Percentiles rank a stretch among this genome's conserved stretches.
phyloP scores from a whole-genome alignment of 1,140 invertebrate species.

The Andrena cerasifolii region DNA sequence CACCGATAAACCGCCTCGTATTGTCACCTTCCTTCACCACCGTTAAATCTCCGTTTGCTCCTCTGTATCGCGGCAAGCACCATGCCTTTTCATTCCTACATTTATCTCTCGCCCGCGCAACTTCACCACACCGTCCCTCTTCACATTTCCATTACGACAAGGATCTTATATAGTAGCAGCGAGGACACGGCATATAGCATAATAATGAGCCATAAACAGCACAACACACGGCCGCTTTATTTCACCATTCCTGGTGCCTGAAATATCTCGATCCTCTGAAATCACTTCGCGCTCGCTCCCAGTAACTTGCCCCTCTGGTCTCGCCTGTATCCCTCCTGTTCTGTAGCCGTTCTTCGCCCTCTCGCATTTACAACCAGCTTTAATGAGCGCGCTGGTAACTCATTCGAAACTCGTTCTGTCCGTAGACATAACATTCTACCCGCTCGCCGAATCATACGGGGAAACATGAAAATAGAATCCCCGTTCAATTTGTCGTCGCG shows the following conservation, averaged over 20 bases:
- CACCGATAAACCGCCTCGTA: background rate
- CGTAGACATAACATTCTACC: too few relatives aligned
- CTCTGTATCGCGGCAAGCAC: constrained; percentile 19
- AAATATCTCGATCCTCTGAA: constrained; percentile 65
- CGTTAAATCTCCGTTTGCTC: constrained; percentile 20
- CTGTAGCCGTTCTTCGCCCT: background rate
- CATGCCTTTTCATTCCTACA: constrained; percentile 34
- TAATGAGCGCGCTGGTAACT: constrained; percentile 57
- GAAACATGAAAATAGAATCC: constrained; percentile 47
- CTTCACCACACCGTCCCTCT: constrained; percentile 31
- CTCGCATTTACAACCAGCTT: constrained; percentile 31
- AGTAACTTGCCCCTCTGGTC: constrained; percentile 38
- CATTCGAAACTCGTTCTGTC: constrained; percentile 56
- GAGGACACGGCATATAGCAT: constrained; percentile 62
- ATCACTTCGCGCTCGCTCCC: constrained; percentile 61
- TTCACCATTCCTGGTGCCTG: constrained; percentile 57
- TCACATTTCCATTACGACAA: constrained; percentile 55
- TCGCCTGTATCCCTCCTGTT: constrained; percentile 1
- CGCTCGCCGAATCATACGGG: constrained; percentile 36
- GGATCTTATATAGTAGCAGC: constrained; percentile 49
- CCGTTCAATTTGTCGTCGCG: constrained; percentile 47
- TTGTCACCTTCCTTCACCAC: background rate
- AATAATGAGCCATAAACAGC: constrained; percentile 66
- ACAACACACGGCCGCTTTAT: constrained; percentile 64
- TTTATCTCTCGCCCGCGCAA: constrained; percentile 44